Evolutionary conservation across 2,888 invertebrate species (phyloP).

Genomic region (Conomelus anceps): DNA sequence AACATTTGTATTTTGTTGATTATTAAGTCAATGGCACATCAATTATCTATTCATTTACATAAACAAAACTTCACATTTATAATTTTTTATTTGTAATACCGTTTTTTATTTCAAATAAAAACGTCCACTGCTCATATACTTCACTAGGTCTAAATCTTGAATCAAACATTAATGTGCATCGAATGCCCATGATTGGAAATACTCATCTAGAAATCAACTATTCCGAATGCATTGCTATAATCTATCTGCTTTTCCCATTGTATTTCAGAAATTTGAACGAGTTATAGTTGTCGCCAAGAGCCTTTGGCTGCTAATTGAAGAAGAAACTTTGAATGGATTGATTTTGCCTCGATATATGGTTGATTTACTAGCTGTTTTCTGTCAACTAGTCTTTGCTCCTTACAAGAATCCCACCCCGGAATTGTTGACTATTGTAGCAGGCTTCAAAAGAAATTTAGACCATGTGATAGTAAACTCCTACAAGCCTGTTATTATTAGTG

Average conservation of each 20-base stretch:
- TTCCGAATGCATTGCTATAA: too few species aligned
- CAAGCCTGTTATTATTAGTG: slow-evolving; percentile 56
- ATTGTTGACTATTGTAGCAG: slow-evolving; percentile 36
- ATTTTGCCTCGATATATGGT: slow-evolving; percentile 52
- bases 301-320: slow-evolving; percentile 45
- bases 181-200: too few species aligned
- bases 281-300: slow-evolving; percentile 48
- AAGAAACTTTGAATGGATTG: slow-evolving; percentile 50
- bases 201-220: too few species aligned
- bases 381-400: slow-evolving; percentile 62
- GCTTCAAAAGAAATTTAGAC: slow-evolving; percentile 45
- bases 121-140: too few species aligned
- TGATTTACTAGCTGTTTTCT: slow-evolving; percentile 58
- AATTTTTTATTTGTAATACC: too few species aligned
- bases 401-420: slow-evolving; percentile 49
- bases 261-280: slow-evolving; percentile 34
- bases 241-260: slow-evolving; percentile 32
- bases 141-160: too few species aligned
- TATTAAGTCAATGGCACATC: too few species aligned
- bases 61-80: too few species aligned
- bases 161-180: too few species aligned
- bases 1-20: too few species aligned
- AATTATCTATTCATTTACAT: too few species aligned
- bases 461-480: slow-evolving; percentile 47
- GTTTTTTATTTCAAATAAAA: too few species aligned